phyloP scores from a whole-genome alignment of 2,797 vertebrate species.

The Peromyscus aztecus region DNA sequence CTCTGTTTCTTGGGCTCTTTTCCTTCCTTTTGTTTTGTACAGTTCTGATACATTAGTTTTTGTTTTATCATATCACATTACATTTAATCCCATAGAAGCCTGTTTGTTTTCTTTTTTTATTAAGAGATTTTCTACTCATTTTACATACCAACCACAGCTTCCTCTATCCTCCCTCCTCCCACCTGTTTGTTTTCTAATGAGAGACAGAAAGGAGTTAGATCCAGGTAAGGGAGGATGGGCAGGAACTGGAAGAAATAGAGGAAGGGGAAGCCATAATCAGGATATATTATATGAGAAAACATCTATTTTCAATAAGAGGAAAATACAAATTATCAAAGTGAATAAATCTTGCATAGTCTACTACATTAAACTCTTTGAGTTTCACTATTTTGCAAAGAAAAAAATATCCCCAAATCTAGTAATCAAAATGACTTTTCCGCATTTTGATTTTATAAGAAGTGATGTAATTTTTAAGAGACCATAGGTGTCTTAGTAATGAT shows the following conservation, averaged over 20 bases:
- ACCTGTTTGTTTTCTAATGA: neutral
- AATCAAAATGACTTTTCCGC: constrained; percentile 39
- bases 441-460: constrained; percentile 54
- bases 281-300: neutral
- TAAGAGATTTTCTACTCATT: too few relatives aligned
- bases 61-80: neutral
- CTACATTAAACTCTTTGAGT: constrained; percentile 23
- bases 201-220: neutral
- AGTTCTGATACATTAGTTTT: neutral
- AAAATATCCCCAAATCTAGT: neutral
- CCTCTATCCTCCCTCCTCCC: too few relatives aligned
- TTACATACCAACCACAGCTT: too few relatives aligned
- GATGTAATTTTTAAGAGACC: constrained; percentile 38
- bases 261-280: neutral
- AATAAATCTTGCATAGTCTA: constrained; percentile 26
- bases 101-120: neutral
- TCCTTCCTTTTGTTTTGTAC: neutral
- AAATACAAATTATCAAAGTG: neutral
- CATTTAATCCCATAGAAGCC: neutral
- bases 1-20: neutral
- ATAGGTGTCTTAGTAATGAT: constrained; percentile 39
- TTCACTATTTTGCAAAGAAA: constrained; percentile 44
- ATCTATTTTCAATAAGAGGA: neutral
- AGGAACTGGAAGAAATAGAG: neutral
- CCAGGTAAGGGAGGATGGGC: neutral